Evolutionary conservation across 2,797 vertebrate species (phyloP).

Genomic region (Gadopsis marmoratus): DNA sequence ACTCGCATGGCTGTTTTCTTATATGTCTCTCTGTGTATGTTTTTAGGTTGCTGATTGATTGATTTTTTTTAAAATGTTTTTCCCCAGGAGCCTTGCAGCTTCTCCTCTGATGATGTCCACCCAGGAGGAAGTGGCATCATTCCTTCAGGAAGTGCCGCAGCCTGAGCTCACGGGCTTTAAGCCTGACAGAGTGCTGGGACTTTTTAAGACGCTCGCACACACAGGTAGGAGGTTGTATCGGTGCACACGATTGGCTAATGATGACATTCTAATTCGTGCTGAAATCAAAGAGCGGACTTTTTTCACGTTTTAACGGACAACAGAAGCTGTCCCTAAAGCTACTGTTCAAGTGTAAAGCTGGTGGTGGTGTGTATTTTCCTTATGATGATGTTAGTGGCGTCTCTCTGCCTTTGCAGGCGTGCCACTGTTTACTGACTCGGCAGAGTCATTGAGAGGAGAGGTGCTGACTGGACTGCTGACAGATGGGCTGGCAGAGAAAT

Average conservation of each 20-base stretch:
- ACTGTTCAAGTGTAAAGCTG: no score
- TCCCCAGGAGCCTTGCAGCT: slow-evolving; percentile 76
- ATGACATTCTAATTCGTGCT: background rate
- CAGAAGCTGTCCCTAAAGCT: no score
- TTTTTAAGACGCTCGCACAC: slow-evolving; percentile 82
- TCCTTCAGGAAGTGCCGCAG: slow-evolving; percentile 82
- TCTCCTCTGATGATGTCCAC: slow-evolving; percentile 84
- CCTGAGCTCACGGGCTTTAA: slow-evolving; percentile 61
- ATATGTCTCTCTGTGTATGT: background rate
- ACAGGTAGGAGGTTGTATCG: slow-evolving; percentile 78
- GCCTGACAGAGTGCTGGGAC: slow-evolving; percentile 84
- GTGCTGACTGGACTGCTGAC: slow-evolving; percentile 76
- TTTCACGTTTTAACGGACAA: no score
- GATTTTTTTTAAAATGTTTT: no score
- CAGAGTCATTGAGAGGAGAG: slow-evolving; percentile 76
- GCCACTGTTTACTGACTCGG: slow-evolving; percentile 73
- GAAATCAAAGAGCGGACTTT: background rate
- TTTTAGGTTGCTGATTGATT: no score
- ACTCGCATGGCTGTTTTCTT: no score
- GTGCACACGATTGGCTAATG: background rate
- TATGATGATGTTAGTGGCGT: background rate
- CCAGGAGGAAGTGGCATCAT: slow-evolving; percentile 86
- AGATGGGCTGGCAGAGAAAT: slow-evolving; percentile 73
- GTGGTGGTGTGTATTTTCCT: no score
- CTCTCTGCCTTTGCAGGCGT: slow-evolving; percentile 60